These are phyloP conservation scores for Apaloderma vittatum DNA, from an alignment of 2,113 vertebrate species.

Conservation along the genomic window DNA sequence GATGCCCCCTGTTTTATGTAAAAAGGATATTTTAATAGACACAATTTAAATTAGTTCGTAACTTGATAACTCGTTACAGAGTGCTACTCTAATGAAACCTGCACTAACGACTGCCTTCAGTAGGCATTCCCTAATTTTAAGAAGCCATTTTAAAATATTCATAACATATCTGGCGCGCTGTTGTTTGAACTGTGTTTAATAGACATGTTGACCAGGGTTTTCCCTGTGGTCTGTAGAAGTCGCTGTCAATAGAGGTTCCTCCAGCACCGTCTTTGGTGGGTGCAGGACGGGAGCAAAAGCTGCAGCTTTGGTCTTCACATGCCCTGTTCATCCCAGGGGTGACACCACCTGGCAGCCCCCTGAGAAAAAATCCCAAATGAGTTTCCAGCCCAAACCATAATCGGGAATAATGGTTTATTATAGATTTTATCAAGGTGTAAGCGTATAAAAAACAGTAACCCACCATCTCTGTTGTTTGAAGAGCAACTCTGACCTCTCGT, in stretches of 20 bases:
- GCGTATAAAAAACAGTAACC: not conserved
- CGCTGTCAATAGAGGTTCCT: not conserved
- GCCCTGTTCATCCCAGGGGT: too few species aligned
- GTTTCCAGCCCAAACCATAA: not conserved
- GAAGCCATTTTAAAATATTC: slow-evolving; percentile 58
- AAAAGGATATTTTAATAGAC: slow-evolving; percentile 47
- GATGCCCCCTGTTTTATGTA: slow-evolving; percentile 45
- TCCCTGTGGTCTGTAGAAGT: not conserved
- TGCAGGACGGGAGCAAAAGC: not conserved
- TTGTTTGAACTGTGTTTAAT: slow-evolving; percentile 53
- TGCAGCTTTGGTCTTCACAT: not conserved
- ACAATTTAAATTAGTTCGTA: slow-evolving; percentile 28
- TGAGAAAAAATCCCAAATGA: not conserved
- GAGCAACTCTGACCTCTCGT: not conserved
- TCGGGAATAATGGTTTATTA: not conserved
- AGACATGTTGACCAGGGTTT: not conserved
- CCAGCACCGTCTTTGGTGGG: not conserved
- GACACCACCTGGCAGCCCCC: fast-evolving
- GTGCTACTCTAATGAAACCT: slow-evolving; percentile 38
- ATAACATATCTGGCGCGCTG: not conserved
- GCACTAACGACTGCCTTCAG: slow-evolving; percentile 33
- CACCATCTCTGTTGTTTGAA: not conserved
- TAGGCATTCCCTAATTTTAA: slow-evolving; percentile 30
- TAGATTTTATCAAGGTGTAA: not conserved
- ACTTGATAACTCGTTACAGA: not conserved